A percentile compares a stretch with the other conserved stretches of the same genome.
These are phyloP conservation scores for Drosophila ironensis DNA, from an alignment of 1,140 invertebrate genomes.

Conservation along the genomic window DNA sequence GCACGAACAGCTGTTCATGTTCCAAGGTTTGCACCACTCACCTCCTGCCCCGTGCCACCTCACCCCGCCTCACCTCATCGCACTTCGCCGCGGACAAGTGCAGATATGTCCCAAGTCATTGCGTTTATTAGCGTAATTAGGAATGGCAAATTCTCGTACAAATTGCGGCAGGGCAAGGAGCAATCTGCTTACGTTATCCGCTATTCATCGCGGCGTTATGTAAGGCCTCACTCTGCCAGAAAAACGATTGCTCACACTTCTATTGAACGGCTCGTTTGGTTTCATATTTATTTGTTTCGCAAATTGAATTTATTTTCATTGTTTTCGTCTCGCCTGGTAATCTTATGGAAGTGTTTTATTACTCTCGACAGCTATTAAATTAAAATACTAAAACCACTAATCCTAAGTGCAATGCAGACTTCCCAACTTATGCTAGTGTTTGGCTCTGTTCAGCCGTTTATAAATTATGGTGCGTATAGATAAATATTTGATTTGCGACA, in stretches of 20 bases:
- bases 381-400: slow-evolving; percentile 19
- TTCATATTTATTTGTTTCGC: slow-evolving; percentile 20
- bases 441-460: slow-evolving; percentile 21
- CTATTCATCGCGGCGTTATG: slow-evolving; percentile 5
- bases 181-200: slow-evolving; percentile 7
- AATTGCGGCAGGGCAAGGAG: slow-evolving; percentile 5
- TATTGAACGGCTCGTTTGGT: slow-evolving; percentile 43
- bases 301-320: slow-evolving; percentile 51
- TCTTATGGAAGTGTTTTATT: slow-evolving; percentile 15
- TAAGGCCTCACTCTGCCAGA: slow-evolving; percentile 9
- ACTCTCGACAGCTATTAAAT: slow-evolving; percentile 13
- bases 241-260: slow-evolving; percentile 27
- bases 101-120: slow-evolving; percentile 40
- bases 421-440: slow-evolving; percentile 5
- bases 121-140: slow-evolving; percentile 46
- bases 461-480: slow-evolving; percentile 9
- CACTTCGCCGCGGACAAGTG: slow-evolving; percentile 48
- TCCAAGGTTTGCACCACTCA: slow-evolving; percentile 38
- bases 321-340: slow-evolving; percentile 53
- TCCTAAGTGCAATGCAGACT: slow-evolving; percentile 5
- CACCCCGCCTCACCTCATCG: slow-evolving; percentile 5
- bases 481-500: background rate
- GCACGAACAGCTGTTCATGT: slow-evolving; percentile 66
- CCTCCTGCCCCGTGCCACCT: background rate
- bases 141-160: slow-evolving; percentile 22